phyloP scores from a whole-genome alignment of 2,113 vertebrate species.

The Oreochromis aureus region DNA sequence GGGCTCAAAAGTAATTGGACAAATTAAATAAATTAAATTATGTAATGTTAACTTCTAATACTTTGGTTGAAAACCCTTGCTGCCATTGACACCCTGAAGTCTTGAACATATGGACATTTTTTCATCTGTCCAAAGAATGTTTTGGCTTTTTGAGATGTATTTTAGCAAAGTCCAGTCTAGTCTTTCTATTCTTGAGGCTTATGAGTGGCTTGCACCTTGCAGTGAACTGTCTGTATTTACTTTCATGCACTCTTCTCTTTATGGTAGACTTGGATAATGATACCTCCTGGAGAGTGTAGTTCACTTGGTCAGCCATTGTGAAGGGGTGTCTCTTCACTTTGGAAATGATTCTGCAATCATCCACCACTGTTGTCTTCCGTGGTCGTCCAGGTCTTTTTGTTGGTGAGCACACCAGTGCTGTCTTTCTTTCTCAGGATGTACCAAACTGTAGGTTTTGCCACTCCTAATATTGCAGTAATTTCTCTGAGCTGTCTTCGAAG shows the following conservation, averaged over 20 bases:
- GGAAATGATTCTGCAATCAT: neutral
- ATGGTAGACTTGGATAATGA: neutral
- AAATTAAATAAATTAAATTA: neutral
- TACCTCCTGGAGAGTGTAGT: neutral
- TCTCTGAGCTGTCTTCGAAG: fast-evolving
- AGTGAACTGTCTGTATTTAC: neutral
- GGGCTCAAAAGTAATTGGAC: neutral
- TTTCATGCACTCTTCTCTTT: neutral
- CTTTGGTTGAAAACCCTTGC: neutral
- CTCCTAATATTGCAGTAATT: neutral
- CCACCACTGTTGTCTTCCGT: neutral
- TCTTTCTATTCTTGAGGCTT: neutral
- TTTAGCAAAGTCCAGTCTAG: neutral
- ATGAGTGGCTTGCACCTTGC: neutral
- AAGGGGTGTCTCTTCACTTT: neutral
- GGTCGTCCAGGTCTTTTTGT: neutral
- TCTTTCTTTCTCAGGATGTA: neutral
- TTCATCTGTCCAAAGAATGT: neutral
- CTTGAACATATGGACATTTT: neutral
- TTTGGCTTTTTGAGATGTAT: neutral
- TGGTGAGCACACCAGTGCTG: neutral
- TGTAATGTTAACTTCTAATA: neutral
- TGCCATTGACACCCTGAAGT: neutral
- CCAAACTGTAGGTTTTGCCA: neutral
- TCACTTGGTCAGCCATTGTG: neutral